phyloP scores from a whole-genome alignment of 2,113 vertebrate genomes.

The Megalops atlanticus region DNA sequence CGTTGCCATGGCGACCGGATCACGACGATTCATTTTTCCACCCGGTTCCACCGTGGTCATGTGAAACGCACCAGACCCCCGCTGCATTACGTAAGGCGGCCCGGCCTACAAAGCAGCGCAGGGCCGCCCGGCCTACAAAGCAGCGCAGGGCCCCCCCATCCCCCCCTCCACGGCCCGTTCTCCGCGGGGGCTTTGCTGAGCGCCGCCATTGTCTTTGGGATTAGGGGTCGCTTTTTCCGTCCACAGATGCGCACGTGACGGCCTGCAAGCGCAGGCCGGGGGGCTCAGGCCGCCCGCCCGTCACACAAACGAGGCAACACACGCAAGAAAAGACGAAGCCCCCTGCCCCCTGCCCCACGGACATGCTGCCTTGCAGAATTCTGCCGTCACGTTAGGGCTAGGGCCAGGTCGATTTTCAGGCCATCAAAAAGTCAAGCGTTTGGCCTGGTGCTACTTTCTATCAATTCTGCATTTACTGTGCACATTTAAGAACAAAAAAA shows the following conservation, averaged over 20 bases:
- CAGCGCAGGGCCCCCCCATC: slow-evolving; percentile 21
- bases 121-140: slow-evolving; percentile 12
- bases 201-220: slow-evolving; percentile 39
- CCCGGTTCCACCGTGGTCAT: slow-evolving; percentile 56
- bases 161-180: no score
- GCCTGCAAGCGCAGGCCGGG: background rate
- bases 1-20: slow-evolving; percentile 49
- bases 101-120: slow-evolving; percentile 24
- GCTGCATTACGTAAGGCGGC: slow-evolving; percentile 62
- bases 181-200: slow-evolving; percentile 12
- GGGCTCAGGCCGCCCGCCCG: no score
- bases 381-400: background rate
- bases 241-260: background rate
- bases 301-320: no score
- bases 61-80: slow-evolving; percentile 73
- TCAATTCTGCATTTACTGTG: no score
- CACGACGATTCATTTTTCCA: slow-evolving; percentile 37
- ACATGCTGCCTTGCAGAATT: background rate
- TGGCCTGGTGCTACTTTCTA: no score
- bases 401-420: background rate
- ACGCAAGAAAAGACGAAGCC: no score
- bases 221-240: slow-evolving; percentile 32
- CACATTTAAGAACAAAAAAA: no score
- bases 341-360: background rate
- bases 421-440: no score